Conservation (phyloP, 2,113 vertebrate genomes). For the Nyctereutes procyonoides region DNA sequence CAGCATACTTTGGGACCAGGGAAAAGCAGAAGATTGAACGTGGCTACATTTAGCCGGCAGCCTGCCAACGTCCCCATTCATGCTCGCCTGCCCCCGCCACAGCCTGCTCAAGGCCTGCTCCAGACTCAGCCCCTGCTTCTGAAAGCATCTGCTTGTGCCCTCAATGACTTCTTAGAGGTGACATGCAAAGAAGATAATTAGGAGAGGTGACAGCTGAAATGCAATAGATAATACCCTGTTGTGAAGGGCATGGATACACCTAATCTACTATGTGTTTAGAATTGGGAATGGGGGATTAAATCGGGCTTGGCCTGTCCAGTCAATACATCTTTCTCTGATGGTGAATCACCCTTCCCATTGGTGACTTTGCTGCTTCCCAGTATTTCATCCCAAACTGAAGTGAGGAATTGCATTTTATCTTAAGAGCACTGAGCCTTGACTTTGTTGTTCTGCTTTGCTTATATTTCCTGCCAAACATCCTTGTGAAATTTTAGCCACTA, state of each 20-base stretch:
- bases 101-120: not conserved
- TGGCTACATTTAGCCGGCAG: not conserved
- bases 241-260: not conserved
- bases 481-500: slow-evolving; percentile 9
- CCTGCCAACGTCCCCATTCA: not conserved
- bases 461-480: not conserved
- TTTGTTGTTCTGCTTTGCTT: not conserved
- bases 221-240: not conserved
- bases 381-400: slow-evolving; percentile 7
- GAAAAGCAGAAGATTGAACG: not conserved
- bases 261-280: slow-evolving; percentile 11
- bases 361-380: not conserved
- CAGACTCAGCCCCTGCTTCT: not conserved
- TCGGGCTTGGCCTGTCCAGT: not conserved
- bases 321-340: not conserved
- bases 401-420: slow-evolving; percentile 10
- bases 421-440: not conserved
- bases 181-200: not conserved
- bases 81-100: not conserved
- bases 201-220: not conserved
- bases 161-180: not conserved
- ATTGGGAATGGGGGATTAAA: not conserved
- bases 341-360: not conserved
- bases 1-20: not conserved
- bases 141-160: not conserved